Base-by-base conservation (phyloP, 1,140 invertebrate species). In the Drosophila sp. region DNA sequence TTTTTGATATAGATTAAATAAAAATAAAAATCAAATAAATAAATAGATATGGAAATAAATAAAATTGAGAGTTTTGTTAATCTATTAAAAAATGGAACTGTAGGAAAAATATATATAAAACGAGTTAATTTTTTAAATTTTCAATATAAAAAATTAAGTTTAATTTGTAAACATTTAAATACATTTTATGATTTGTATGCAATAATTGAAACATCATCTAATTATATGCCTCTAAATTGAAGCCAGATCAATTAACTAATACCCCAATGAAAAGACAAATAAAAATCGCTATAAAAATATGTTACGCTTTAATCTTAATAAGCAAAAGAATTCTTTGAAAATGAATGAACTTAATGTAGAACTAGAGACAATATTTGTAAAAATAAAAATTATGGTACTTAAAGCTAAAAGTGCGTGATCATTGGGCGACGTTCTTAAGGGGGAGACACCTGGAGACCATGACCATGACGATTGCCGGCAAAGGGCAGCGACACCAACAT, bases 401-500 rank as follows among this genome's bases (percentile, higher is more conserved):
- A 72, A 36, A 16, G 13, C 38, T 53, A 67, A 67, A 53, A 59
- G 8, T 72, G 54, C 63, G 6, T 8, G 9, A 54, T 72, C 70
- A 72, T 72, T 3, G 18, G n/a, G 18, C 8, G n/a, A 4, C 11
- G 13, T 29, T 29, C 67, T 72, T 43, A 58, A 54, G 70, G 38
- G 45, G 70, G 70, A 18, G 70, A 72, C 29, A 72, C 46, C 48
- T 72, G 65, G n/a, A 82, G 73, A 69, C 80, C 80, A 16, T 86
- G 76, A n/a, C 77, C 73, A 61, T 76, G 74, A 75, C 61, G 76
- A 66, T 62, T 53, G 50, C 61, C 51, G 18, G 70, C 53, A 77
- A 79, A 77, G 69, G 77, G 77, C 73, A 89, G 74, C 18, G 84
- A 82, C 65, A 78, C 72, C 51, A 91, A 64, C 82, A 90, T 87